Conservation (phyloP, 92 coral and sea anemone genomes). For the Epizoanthus ramosus region DNA sequence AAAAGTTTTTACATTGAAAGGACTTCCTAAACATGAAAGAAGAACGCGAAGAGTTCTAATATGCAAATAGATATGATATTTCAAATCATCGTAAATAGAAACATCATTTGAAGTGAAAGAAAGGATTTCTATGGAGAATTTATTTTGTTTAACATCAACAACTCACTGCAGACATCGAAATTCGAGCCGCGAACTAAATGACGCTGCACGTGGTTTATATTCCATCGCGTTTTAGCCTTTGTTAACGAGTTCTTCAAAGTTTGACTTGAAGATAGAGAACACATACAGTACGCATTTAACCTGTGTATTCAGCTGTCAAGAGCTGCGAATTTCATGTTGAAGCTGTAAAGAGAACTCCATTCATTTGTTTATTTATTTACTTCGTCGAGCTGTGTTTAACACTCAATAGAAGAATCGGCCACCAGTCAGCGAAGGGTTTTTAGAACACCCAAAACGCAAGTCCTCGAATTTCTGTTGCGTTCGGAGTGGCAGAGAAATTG, state of each 20-base stretch:
- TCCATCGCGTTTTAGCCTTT: conserved; percentile 23
- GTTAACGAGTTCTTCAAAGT: conserved; percentile 36
- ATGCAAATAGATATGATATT: background rate
- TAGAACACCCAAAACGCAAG: background rate
- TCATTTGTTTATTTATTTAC: conserved; percentile 41
- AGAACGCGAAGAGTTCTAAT: background rate
- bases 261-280: conserved; percentile 33
- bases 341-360: conserved; percentile 31
- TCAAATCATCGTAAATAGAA: conserved; percentile 16
- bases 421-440: background rate
- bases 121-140: conserved; percentile 25
- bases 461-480: background rate
- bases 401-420: conserved; percentile 10
- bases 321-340: conserved; percentile 40
- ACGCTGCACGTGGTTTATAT: conserved; percentile 27
- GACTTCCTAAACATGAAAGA: background rate
- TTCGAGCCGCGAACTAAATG: conserved; percentile 22
- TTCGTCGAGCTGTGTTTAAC: conserved; percentile 26
- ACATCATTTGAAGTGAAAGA: conserved; percentile 17
- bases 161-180: conserved; percentile 2
- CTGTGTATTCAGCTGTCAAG: conserved; percentile 44
- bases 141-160: conserved; percentile 13
- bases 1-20: background rate
- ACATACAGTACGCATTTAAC: conserved; percentile 37
- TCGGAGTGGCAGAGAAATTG: too few species aligned